phyloP scores from a whole-genome alignment of 2,888 invertebrate genomes.

The Julus scanicus region DNA sequence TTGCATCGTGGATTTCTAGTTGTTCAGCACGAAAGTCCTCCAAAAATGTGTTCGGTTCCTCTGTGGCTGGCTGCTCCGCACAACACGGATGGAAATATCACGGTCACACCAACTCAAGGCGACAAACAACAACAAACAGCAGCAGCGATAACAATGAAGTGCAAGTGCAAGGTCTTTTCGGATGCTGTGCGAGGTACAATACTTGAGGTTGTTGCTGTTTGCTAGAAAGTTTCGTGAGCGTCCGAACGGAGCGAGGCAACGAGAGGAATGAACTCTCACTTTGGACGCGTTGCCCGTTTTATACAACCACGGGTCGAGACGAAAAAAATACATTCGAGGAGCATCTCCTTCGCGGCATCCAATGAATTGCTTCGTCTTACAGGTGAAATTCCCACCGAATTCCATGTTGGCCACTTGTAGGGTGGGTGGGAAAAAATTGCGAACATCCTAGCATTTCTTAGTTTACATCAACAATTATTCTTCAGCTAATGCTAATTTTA shows the following conservation, averaged over 20 bases:
- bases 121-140: neutral
- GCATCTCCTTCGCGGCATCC: neutral
- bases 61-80: neutral
- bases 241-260: conserved; percentile 2
- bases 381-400: neutral
- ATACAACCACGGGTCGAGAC: neutral
- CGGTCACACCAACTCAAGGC: neutral
- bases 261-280: conserved; percentile 6
- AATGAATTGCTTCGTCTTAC: neutral
- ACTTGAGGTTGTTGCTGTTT: neutral
- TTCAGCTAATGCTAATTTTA: too few species aligned
- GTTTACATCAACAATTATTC: too few species aligned
- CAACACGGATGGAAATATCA: neutral
- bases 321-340: neutral
- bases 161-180: conserved; percentile 11
- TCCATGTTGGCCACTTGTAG: neutral
- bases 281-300: neutral
- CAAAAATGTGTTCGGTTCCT: neutral
- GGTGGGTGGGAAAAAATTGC: neutral
- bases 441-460: too few species aligned
- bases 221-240: neutral
- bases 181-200: neutral
- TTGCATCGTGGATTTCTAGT: neutral
- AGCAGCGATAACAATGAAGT: neutral
- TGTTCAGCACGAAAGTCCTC: too few species aligned